These are phyloP conservation scores for Lithosia quadra DNA, from an alignment of 2,888 invertebrate genomes.

Conservation along the genomic window DNA sequence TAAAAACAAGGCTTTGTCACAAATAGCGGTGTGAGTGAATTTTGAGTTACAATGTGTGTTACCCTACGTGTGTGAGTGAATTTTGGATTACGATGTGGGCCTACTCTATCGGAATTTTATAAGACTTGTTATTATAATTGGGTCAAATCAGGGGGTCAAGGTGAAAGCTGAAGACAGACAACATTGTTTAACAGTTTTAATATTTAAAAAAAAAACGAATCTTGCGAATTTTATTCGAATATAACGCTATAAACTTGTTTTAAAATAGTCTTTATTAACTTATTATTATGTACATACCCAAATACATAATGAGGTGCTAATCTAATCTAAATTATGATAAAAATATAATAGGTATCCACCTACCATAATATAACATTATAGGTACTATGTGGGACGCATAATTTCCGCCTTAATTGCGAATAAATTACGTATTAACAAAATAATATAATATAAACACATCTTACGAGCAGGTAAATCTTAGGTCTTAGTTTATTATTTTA, in stretches of 20 bases:
- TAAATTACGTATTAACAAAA: neutral
- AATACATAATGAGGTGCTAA: neutral
- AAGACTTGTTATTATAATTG: neutral
- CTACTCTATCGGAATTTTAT: too few relatives aligned
- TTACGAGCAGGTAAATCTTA: too few relatives aligned
- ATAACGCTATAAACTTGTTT: constrained; percentile 8
- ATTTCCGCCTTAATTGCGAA: neutral
- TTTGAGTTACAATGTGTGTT: too few relatives aligned
- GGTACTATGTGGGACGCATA: neutral
- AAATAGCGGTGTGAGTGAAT: too few relatives aligned
- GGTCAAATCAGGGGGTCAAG: neutral
- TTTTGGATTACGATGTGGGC: too few relatives aligned
- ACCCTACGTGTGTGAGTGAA: too few relatives aligned
- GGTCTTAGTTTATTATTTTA: too few relatives aligned
- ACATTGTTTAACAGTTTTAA: neutral
- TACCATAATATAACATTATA: neutral
- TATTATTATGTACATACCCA: constrained; percentile 5
- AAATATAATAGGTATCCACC: too few relatives aligned
- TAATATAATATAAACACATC: too few relatives aligned
- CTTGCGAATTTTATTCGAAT: neutral
- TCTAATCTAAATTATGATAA: neutral
- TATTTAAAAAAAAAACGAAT: neutral
- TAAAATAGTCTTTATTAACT: neutral
- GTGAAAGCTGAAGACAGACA: neutral
- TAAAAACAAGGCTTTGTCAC: too few relatives aligned